phyloP scores from a whole-genome alignment of 1,140 invertebrate genomes.

The Aphelenchoides fujianensis region DNA sequence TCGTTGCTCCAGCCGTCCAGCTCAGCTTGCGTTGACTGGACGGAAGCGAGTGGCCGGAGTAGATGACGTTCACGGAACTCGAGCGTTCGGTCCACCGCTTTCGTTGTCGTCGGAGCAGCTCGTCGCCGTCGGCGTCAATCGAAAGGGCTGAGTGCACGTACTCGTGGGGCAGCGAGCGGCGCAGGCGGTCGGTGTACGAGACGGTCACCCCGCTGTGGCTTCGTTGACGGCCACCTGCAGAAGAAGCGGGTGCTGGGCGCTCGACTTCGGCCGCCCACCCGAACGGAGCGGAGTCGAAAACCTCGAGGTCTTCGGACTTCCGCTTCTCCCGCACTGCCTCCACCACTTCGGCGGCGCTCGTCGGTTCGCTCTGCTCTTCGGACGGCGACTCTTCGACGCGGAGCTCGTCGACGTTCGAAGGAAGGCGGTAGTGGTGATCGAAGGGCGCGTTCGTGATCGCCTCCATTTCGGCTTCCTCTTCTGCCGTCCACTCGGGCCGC shows the following conservation, averaged over 20 bases:
- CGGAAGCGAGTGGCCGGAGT: background rate
- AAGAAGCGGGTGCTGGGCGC: no score
- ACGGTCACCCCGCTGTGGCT: background rate
- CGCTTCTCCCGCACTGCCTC: background rate
- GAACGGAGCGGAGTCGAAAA: no score
- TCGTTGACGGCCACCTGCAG: no score
- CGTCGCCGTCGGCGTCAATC: background rate
- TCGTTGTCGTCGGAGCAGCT: no score
- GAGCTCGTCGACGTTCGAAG: background rate
- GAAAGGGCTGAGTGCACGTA: background rate
- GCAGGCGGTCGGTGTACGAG: slow-evolving; percentile 4
- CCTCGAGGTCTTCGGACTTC: no score
- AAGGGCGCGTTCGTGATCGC: background rate
- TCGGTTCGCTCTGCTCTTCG: background rate
- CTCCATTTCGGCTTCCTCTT: no score
- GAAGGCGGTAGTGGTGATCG: background rate
- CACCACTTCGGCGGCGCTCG: background rate
- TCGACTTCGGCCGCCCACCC: no score
- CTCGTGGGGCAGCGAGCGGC: background rate
- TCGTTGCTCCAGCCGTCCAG: background rate
- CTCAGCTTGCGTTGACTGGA: background rate
- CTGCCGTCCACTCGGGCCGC: no score
- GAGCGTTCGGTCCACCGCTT: background rate
- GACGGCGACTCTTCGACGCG: background rate
- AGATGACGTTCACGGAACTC: slow-evolving; percentile 4